phyloP scores from a whole-genome alignment of 2,888 invertebrate genomes.

The Dione vanillae region DNA sequence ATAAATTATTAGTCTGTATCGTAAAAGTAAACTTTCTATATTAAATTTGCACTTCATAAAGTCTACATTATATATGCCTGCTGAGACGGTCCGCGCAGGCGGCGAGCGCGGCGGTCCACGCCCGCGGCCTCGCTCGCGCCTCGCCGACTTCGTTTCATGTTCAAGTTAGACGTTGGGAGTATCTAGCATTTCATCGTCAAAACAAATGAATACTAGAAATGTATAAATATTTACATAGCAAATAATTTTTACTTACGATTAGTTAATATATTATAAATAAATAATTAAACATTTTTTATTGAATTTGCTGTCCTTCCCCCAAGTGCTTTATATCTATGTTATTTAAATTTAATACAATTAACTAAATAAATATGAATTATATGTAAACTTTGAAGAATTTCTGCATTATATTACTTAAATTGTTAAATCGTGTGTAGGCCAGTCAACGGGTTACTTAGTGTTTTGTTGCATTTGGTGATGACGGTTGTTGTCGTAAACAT shows the following conservation, averaged over 20 bases:
- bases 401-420: slow-evolving; percentile 78
- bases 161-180: slow-evolving; percentile 76
- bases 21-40: slow-evolving; percentile 80
- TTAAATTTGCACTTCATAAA: slow-evolving; percentile 80
- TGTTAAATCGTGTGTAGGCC: slow-evolving; percentile 72
- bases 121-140: slow-evolving; percentile 40
- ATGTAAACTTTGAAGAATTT: slow-evolving; percentile 80
- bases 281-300: slow-evolving; percentile 83
- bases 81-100: slow-evolving; percentile 54
- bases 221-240: slow-evolving; percentile 84
- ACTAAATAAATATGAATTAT: slow-evolving; percentile 79
- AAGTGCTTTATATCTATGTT: slow-evolving; percentile 85
- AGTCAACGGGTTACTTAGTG: slow-evolving; percentile 50
- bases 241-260: slow-evolving; percentile 79
- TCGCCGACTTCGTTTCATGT: slow-evolving; percentile 68
- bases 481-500: slow-evolving; percentile 44
- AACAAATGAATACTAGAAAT: slow-evolving; percentile 82
- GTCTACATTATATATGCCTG: slow-evolving; percentile 73
- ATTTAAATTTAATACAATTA: slow-evolving; percentile 83
- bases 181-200: slow-evolving; percentile 79
- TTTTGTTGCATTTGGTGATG: slow-evolving; percentile 56
- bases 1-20: slow-evolving; percentile 78
- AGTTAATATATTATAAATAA: slow-evolving; percentile 82
- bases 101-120: slow-evolving; percentile 15
- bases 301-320: slow-evolving; percentile 85